Evolutionary conservation across 2,113 vertebrate species (phyloP), one percentile per base, ranked within the genome.

Genomic region (Pseudopipra pipra): DNA sequence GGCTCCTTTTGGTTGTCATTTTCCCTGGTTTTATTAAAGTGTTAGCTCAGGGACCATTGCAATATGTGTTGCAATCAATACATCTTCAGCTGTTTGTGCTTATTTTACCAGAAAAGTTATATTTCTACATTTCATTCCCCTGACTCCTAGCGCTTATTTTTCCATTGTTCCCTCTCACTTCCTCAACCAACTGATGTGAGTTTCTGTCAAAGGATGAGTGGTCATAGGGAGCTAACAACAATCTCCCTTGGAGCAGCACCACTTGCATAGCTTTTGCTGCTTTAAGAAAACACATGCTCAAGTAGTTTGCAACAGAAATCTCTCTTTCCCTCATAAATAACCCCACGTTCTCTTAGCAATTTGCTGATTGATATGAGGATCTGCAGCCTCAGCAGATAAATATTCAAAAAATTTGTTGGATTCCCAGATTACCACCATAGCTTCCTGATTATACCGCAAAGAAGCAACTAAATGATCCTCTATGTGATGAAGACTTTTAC

Each of bases 11-110:
- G 35, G 46, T 83, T 92, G 77, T 73, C 41, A 46, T 92, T 96
- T 94, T 78, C 85, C 19, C 17, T 52, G 24, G 56, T 76, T 94
- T 88, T 79, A 90, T 89, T 83, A 89, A 63, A 85, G 31, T 66
- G 55, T 41, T 88, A 94, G 85, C 68, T 90, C 55, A 91, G 74
- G 56, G 81, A 87, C 65, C 62, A n/a, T 18, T 85, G 82, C 87
- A 87, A 59, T 95, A 87, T 77, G 22, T 35, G 51, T 77, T 94
- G 24, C 67, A 93, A 95, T 68, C 91, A 85, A 87, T 92, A 95
- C 90, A 91, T 93, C 67, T 91, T 87, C 55, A 66, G n/a, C 49
- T 8, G 2, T 85, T 96, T 89, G 44, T 46, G 49, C 84, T 94
- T 89, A 79, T 28, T 91, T 83, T 93, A 76, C n/a, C 54, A 91